Conservation (phyloP, 2,113 vertebrate species). For the Ia io region DNA sequence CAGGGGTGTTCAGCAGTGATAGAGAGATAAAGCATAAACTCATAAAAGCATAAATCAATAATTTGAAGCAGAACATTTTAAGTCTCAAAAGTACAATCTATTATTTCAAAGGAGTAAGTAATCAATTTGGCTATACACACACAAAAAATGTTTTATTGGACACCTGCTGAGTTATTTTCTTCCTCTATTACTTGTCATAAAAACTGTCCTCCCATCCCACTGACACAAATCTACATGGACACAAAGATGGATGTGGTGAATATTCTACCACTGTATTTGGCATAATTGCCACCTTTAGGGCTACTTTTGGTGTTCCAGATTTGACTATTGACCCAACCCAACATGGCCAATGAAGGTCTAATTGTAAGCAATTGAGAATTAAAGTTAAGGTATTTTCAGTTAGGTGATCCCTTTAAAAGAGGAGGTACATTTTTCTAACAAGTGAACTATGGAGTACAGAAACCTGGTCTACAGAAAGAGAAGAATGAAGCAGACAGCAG, state of each 20-base stretch:
- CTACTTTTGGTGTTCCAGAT: not conserved
- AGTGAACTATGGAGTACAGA: not conserved
- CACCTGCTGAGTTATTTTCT: not conserved
- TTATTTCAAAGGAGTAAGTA: not conserved
- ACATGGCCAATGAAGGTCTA: not conserved
- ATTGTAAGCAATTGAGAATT: not conserved
- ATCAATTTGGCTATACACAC: not conserved
- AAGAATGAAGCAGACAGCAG: too few species aligned
- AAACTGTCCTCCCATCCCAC: not conserved
- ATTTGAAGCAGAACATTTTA: not conserved
- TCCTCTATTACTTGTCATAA: not conserved
- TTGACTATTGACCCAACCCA: not conserved
- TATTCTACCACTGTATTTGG: not conserved
- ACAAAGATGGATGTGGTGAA: not conserved
- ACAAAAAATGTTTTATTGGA: not conserved
- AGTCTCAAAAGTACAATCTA: not conserved
- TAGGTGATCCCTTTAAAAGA: not conserved
- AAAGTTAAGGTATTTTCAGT: not conserved
- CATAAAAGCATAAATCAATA: not conserved
- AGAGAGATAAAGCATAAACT: not conserved
- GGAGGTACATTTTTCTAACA: not conserved
- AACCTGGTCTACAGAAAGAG: not conserved
- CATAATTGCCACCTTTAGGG: not conserved
- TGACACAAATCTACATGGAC: not conserved
- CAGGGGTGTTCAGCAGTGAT: not conserved